Evolutionary conservation across 2,113 vertebrate genomes (phyloP).

Genomic region (Todiramphus chloris): DNA sequence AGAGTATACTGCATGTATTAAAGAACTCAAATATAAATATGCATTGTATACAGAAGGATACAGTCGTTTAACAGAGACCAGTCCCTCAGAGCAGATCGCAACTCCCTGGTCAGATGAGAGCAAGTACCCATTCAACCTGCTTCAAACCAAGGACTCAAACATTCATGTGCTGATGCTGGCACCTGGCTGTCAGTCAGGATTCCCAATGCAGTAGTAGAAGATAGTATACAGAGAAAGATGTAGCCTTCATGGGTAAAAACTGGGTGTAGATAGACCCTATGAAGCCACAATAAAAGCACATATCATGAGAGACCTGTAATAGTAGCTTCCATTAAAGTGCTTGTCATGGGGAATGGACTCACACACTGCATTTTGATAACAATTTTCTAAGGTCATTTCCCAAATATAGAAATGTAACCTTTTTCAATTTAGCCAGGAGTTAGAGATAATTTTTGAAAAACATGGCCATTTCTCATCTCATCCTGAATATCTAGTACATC

Average conservation of each 20-base stretch:
- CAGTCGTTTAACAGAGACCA: not conserved
- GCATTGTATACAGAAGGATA: not conserved
- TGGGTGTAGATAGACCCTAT: not conserved
- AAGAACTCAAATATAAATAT: not conserved
- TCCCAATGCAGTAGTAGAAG: not conserved
- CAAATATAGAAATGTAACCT: not conserved
- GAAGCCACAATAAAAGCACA: not conserved
- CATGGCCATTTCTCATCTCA: not conserved
- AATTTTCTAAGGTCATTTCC: not conserved
- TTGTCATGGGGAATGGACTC: not conserved
- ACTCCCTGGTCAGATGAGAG: accelerated
- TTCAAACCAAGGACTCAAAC: not conserved
- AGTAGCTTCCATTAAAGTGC: not conserved
- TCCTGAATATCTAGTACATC: accelerated
- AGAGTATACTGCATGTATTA: not conserved
- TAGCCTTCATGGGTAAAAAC: not conserved
- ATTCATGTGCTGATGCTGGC: not conserved
- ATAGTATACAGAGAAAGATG: not conserved
- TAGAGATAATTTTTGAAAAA: not conserved
- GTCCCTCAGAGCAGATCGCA: not conserved
- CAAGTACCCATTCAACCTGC: not conserved
- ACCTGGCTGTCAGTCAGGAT: not conserved
- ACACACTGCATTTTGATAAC: not conserved
- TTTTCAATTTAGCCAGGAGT: not conserved
- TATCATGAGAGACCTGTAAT: not conserved